Base-by-base conservation (phyloP, 1,140 invertebrate species). In the Drosophila chauvacae region DNA sequence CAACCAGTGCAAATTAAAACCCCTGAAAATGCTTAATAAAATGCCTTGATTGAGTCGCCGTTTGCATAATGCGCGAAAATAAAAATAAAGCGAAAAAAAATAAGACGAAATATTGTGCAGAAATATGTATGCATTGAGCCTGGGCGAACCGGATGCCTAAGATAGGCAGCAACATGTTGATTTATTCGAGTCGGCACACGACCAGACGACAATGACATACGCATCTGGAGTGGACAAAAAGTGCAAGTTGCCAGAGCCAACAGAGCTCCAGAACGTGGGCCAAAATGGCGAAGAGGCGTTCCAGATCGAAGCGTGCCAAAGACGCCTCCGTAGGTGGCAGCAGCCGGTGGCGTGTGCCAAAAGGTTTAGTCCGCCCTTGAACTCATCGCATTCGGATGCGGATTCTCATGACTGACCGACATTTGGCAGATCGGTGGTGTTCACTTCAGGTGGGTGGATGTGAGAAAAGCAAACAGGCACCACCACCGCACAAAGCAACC, bases 141-240 rank as follows among this genome's bases (percentile, higher is more conserved):
- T 83, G 72, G 84, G 84, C 84, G 84, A 87, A 87, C 84, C 84
- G 84, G 84, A 87, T 87, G 84, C 84, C 76, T 64, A 33, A 64
- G 85, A 88, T 84, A 50, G 51, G 80, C 73, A 72, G 57, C 73
- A 73, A 75, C 75, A 73, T 73, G 80, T 71, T 87, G 83, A 86
- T 87, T 87, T 88, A 87, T 87, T 87, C 70, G 80, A 69, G 83
- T 42, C 83, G 83, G 84, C 80, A 80, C 83, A 83, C 84, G 83
- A 82, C 82, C 79, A 81, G 58, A 53, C 69, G 55, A 87, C 81
- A 75, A 85, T 76, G 78, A 85, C 81, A 84, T 81, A 62, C 63
- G 64, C 58, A 73, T 59, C 56, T 76, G 80, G 57, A 61, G 61
- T 39, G 63, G 47, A 61, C 48, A 76, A 86, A 86, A 87, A 87